Evolutionary conservation across 1,140 invertebrate species (phyloP), one percentile per base, ranked within the genome.

Genomic region (Achatina immaculata): DNA sequence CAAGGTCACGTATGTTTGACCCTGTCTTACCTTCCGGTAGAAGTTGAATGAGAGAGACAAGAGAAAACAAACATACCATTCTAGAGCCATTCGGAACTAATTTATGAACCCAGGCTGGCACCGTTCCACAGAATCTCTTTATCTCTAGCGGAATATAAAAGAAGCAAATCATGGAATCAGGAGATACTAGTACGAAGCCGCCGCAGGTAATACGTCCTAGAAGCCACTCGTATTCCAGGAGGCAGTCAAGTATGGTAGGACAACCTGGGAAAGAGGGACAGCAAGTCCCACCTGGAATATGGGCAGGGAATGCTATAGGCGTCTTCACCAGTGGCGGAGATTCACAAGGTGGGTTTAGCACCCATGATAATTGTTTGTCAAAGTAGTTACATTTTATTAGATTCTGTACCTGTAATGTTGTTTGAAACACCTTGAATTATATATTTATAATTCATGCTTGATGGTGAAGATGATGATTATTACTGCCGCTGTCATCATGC

Each of bases 261-360:
- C 79, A 82, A 36, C 85, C 86, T 31, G 90, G 90, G 48, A 87
- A 85, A 83, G 91, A 92, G 74, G 90, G 91, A 58, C 86, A 87
- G 72, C 75, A 84, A 55, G 81, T 91, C 9, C 69, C 80, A 2
- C 74, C 85, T 28, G 89, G 88, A 16, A 82, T 83, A 65, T 88
- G 86, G 74, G 78, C 77, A 0, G 91, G 90, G 31, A 97, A 96
- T 92, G 95, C 85, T 51, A 87, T 92, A 42, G 91, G 87, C n/a
- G 90, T 92, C 34, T 91, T 92, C 75, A 92, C 91, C n/a, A 91
- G 90, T 85, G 91, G 91, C 45, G 91, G 91, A 24, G 91, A 92
- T 81, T 98, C 97, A 28, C 97, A 95, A 95, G 95, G 95, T 96
- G 4, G 28, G 51, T 9, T n/a, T n/a, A n/a, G n/a, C n/a, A n/a